phyloP scores from a whole-genome alignment of 2,113 vertebrate species.

The Melozone crissalis region DNA sequence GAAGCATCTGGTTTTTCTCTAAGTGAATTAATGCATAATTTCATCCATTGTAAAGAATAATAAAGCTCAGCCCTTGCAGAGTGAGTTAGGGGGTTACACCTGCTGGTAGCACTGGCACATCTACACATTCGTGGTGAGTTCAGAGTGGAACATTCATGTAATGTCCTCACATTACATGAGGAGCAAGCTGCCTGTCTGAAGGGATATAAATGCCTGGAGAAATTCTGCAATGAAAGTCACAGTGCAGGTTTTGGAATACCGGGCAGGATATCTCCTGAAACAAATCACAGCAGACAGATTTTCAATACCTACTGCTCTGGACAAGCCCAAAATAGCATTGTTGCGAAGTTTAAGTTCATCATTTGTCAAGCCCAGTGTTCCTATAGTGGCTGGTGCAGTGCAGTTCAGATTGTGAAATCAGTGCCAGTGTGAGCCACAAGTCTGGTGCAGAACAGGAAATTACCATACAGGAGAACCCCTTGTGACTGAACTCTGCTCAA shows the following conservation, averaged over 20 bases:
- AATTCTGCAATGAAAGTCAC: not conserved
- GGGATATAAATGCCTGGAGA: not conserved
- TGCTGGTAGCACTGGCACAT: not conserved
- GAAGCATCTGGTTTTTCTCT: not conserved
- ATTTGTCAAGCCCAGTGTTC: not conserved
- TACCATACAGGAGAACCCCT: not conserved
- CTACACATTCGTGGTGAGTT: rapidly evolving
- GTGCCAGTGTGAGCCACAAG: not conserved
- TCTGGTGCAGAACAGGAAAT: not conserved
- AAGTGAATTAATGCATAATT: not conserved
- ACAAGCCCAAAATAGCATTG: not conserved
- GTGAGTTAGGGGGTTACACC: not conserved
- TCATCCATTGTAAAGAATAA: not conserved
- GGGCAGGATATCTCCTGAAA: not conserved
- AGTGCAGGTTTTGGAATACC: not conserved
- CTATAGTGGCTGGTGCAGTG: not conserved
- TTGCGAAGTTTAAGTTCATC: not conserved
- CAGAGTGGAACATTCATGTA: not conserved
- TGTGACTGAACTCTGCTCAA: not conserved
- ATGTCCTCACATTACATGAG: not conserved
- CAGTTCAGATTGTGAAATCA: not conserved
- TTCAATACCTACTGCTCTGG: not conserved
- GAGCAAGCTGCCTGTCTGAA: not conserved
- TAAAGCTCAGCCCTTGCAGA: not conserved
- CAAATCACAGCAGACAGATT: not conserved